Percentiles rank a stretch among this genome's conserved stretches.
phyloP scores from a whole-genome alignment of 2,888 invertebrate species.

The Erebia epiphron region DNA sequence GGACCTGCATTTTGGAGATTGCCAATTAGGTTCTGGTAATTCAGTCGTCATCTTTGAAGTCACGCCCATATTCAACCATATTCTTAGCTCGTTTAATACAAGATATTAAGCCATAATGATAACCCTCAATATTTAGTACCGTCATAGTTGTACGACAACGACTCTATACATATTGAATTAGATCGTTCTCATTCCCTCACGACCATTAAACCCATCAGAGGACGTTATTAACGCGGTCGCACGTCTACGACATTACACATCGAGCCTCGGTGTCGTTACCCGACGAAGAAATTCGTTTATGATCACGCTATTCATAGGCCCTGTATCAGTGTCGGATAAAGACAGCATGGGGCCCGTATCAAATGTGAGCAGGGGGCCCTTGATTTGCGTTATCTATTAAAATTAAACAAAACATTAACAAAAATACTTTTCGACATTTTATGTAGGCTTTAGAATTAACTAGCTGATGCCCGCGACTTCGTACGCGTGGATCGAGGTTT shows the following conservation, averaged over 20 bases:
- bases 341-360: no score
- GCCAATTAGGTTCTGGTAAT: no score
- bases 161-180: conserved; percentile 19
- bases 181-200: conserved; percentile 12
- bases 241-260: conserved; percentile 39
- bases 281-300: conserved; percentile 33
- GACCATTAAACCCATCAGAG: conserved; percentile 46
- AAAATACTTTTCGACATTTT: no score
- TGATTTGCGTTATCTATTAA: no score
- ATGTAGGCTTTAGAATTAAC: no score
- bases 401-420: no score
- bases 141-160: neutral
- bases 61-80: neutral
- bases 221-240: conserved; percentile 43
- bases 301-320: neutral
- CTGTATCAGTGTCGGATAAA: no score
- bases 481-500: no score
- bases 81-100: neutral
- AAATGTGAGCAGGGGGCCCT: no score
- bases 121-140: conserved; percentile 2
- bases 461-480: no score
- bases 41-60: neutral
- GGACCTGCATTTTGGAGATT: no score
- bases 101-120: neutral
- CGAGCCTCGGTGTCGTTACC: conserved; percentile 19